phyloP scores from a whole-genome alignment of 1,140 invertebrate genomes.

The Sitobion miscanthi region DNA sequence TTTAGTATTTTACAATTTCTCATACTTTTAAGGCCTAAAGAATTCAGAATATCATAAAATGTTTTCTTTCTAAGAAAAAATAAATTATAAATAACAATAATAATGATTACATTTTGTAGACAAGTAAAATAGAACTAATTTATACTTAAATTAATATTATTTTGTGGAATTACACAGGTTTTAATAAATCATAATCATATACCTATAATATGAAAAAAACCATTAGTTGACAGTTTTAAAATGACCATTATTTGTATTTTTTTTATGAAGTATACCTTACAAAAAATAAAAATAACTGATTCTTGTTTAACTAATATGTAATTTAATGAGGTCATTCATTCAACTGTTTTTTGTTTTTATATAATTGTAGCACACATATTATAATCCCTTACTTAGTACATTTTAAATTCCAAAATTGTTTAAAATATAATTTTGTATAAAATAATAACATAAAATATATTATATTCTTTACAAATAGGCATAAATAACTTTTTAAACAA shows the following conservation, averaged over 20 bases:
- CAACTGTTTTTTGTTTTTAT: not conserved
- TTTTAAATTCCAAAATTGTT: not conserved
- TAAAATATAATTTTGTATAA: too few species aligned
- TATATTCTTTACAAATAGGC: not conserved
- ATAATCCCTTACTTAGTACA: not conserved
- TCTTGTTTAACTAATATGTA: not conserved
- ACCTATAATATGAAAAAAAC: slow-evolving; percentile 7
- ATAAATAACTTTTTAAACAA: not conserved
- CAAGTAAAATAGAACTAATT: not conserved
- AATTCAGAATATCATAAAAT: not conserved
- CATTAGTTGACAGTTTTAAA: slow-evolving; percentile 30
- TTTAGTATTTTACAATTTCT: not conserved
- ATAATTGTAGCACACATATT: not conserved
- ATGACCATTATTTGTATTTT: not conserved
- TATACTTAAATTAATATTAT: not conserved
- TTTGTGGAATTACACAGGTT: not conserved
- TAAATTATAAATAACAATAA: not conserved
- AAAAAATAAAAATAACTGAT: slow-evolving; percentile 16
- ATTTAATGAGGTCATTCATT: slow-evolving; percentile 7
- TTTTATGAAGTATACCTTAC: not conserved
- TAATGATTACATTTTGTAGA: not conserved
- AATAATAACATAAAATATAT: not conserved
- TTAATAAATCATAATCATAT: not conserved
- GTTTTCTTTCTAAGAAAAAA: not conserved
- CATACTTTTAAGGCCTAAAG: not conserved